phyloP scores from a whole-genome alignment of 2,797 vertebrate species.

The Cynopterus sphinx region DNA sequence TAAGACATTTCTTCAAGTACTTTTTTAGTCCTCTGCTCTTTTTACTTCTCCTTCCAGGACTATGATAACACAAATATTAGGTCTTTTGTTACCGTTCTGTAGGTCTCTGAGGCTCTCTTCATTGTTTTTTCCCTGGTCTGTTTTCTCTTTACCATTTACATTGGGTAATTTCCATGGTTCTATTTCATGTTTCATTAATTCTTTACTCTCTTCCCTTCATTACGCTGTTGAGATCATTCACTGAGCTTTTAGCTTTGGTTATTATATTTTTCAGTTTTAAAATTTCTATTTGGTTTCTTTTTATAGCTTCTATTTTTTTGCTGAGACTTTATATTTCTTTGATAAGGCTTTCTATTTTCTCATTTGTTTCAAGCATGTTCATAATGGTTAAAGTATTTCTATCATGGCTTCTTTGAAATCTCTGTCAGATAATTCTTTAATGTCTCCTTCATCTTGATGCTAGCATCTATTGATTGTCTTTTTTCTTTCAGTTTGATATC shows the following conservation, averaged over 20 bases:
- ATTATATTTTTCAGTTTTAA: not conserved
- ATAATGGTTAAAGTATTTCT: not conserved
- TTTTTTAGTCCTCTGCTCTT: not conserved
- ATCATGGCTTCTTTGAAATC: not conserved
- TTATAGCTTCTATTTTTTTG: not conserved
- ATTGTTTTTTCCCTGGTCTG: not conserved
- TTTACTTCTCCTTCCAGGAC: not conserved
- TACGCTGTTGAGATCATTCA: not conserved
- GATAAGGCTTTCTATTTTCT: not conserved
- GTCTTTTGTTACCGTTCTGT: not conserved
- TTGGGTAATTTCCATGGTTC: not conserved
- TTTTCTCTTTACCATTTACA: not conserved
- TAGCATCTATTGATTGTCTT: not conserved
- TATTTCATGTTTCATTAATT: not conserved
- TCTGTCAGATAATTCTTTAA: not conserved
- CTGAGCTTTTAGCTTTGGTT: not conserved
- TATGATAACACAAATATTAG: not conserved
- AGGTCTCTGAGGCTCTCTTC: not conserved
- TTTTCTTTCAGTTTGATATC: not conserved
- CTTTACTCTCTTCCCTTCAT: not conserved
- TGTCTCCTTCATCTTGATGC: not conserved
- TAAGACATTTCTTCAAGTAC: not conserved
- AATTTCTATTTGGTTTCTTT: not conserved
- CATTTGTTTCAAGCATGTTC: not conserved
- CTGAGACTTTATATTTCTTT: not conserved